Conservation (phyloP, 2,888 invertebrate species). For the Amphipoea lucens region DNA sequence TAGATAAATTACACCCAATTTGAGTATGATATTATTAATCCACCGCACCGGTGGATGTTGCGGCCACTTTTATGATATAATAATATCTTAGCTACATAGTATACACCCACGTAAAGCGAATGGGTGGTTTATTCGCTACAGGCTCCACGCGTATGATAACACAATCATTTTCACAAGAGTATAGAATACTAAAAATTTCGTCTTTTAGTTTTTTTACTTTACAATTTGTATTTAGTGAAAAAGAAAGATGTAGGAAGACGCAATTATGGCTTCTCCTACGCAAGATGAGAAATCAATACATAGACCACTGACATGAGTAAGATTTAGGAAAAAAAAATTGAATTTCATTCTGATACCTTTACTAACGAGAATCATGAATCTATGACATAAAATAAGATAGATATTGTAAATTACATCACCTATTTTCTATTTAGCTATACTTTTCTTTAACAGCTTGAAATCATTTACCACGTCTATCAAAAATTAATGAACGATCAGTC, state of each 20-base stretch:
- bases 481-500: not conserved
- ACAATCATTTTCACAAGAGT: constrained; percentile 14
- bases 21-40: constrained; percentile 35
- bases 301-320: not conserved
- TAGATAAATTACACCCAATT: no score
- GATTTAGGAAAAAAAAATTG: constrained; percentile 1
- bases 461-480: not conserved
- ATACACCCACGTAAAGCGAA: constrained; percentile 36
- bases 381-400: not conserved
- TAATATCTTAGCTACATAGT: constrained; percentile 40
- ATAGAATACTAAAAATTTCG: constrained; percentile 1
- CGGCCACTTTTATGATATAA: constrained; percentile 38
- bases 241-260: constrained; percentile 2
- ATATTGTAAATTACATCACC: not conserved
- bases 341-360: not conserved
- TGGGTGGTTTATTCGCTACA: constrained; percentile 33
- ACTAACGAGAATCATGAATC: not conserved
- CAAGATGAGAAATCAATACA: constrained; percentile 4
- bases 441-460: not conserved
- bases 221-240: not conserved
- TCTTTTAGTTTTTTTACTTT: constrained; percentile 10
- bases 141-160: constrained; percentile 17
- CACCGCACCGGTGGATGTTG: constrained; percentile 25
- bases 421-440: not conserved
- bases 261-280: constrained; percentile 8